phyloP scores from a whole-genome alignment of 2,888 invertebrate genomes.

The Trachelus tabidus region DNA sequence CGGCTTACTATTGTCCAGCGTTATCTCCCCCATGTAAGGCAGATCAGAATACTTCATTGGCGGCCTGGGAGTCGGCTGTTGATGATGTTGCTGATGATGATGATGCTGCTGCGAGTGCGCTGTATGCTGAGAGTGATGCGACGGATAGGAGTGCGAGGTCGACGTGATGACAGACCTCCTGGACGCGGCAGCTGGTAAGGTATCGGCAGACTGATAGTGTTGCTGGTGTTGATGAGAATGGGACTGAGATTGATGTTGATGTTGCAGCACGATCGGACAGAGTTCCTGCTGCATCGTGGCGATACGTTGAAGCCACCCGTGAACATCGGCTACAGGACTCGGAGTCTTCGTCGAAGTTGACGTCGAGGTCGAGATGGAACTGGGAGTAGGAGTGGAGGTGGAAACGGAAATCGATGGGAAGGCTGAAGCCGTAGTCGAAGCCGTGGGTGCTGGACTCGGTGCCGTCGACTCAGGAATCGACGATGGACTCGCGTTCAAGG shows the following conservation, averaged over 20 bases:
- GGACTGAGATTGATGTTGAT: conserved; percentile 10
- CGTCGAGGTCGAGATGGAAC: conserved; percentile 34
- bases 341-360: conserved; percentile 36
- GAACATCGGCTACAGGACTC: conserved; percentile 59
- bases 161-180: conserved; percentile 60
- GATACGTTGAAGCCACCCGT: conserved; percentile 79
- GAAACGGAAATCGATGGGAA: too few species aligned
- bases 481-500: conserved; percentile 49
- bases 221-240: conserved; percentile 16
- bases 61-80: conserved; percentile 54
- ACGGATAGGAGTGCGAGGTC: conserved; percentile 40
- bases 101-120: conserved; percentile 32
- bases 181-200: conserved; percentile 26
- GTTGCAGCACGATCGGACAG: conserved; percentile 35
- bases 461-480: conserved; percentile 47
- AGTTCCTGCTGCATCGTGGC: conserved; percentile 77
- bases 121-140: conserved; percentile 9
- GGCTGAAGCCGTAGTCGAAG: conserved; percentile 48
- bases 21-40: conserved; percentile 94
- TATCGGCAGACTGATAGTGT: neutral
- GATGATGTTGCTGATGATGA: conserved; percentile 27
- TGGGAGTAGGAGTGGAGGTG: conserved; percentile 25
- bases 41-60: conserved; percentile 82
- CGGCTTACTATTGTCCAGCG: conserved; percentile 87
- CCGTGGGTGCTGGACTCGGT: conserved; percentile 62